Base-by-base conservation (phyloP, 2,888 invertebrate genomes). In the Rotaria socialis region DNA sequence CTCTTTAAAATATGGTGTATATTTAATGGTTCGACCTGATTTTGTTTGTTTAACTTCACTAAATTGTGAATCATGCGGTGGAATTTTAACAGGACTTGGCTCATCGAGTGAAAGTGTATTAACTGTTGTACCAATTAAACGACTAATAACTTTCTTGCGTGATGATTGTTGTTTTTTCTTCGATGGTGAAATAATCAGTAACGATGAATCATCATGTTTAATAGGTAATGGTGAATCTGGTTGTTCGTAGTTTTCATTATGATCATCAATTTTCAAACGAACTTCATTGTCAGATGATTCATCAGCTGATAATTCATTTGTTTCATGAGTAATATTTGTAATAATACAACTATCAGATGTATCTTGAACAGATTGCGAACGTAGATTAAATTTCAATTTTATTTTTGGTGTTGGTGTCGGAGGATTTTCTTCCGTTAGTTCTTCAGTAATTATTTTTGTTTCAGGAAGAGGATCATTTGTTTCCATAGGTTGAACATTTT, bases 1-100 rank as follows among this genome's bases (percentile, higher is more conserved):
- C 47, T 80, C 80, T 80, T 80, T 80, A n/a, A 80, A 80, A n/a
- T 80, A 80, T 3, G 80, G 80, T 24, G 80, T 80, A 47, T 80
- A 80, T 47, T 47, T 43, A 47, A 80, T 80, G 1, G 47, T 47
- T 80, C 80, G 80, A 47, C 80, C 80, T 11, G 80, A 80, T 47
- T 80, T 80, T 47, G 80, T 80, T 47, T 80, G 80, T 43, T 47
- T 43, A n/a, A 80, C 47, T 47, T 80, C 80, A 47, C 47, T 80
- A n/a, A 80, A 47, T n/a, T 47, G 47, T 80, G 80, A 47, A 14
- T 67, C 67, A 67, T 67, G 35, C 0, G 27, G 27, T 47, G 80
- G 80, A 47, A 47, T 80, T 80, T 80, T 80, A 4, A 80, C 47
- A 8, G 80, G 80, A 80, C 80, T 80, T 80, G 80, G 43, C 47